phyloP scores from a whole-genome alignment of 2,888 invertebrate species.

The Dendrolimus pini region DNA sequence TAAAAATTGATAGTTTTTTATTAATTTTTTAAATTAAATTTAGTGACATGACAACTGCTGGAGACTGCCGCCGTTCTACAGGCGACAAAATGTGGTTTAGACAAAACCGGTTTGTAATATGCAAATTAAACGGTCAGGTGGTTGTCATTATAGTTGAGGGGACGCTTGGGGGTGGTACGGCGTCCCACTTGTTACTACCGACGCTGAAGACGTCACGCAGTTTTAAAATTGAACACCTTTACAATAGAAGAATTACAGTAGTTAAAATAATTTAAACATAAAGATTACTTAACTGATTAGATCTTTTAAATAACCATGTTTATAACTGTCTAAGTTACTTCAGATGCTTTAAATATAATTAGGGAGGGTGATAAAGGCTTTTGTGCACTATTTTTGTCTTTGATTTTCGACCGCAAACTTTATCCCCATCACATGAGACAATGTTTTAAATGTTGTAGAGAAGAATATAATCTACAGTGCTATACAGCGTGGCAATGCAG shows the following conservation, averaged over 20 bases:
- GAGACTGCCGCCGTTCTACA: conserved; percentile 24
- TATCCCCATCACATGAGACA: no score
- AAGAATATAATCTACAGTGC: no score
- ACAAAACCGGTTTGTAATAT: conserved; percentile 52
- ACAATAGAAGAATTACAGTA: background rate
- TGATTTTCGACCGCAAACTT: no score
- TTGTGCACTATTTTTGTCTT: no score
- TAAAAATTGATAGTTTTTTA: no score
- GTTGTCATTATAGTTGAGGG: conserved; percentile 45
- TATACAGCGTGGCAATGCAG: no score
- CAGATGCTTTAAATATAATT: no score
- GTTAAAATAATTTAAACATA: background rate
- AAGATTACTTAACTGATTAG: background rate
- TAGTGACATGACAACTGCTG: conserved; percentile 22
- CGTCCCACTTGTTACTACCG: conserved; percentile 38
- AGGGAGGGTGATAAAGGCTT: no score
- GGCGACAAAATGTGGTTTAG: conserved; percentile 32
- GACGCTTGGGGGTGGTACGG: conserved; percentile 50
- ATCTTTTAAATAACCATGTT: no score
- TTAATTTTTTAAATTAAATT: no score
- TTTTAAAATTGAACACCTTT: conserved; percentile 20
- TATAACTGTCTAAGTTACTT: no score
- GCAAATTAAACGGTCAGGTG: conserved; percentile 64
- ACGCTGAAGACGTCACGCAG: conserved; percentile 42
- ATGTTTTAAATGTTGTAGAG: no score